A percentile compares a stretch with the other conserved stretches of the same genome.
Evolutionary conservation across 2,888 invertebrate species (phyloP).

Genomic region (Pilophorus perplexus): DNA sequence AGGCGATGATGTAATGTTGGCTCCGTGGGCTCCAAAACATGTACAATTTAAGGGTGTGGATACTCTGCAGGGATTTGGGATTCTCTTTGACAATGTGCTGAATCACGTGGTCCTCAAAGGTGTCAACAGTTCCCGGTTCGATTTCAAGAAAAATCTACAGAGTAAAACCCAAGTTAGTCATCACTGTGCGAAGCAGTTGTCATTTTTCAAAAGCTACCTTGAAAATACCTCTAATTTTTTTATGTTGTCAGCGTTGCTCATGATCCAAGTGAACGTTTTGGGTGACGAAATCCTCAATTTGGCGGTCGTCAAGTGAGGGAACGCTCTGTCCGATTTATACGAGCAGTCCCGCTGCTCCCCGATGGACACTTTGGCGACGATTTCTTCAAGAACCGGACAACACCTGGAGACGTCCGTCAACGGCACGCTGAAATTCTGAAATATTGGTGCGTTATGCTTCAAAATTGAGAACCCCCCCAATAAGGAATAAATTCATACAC

Average conservation of each 20-base stretch:
- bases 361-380: constrained; percentile 48
- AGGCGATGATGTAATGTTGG: constrained; percentile 21
- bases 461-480: too few species aligned
- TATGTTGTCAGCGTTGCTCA: constrained; percentile 44
- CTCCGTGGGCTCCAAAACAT: constrained; percentile 39
- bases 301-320: constrained; percentile 40
- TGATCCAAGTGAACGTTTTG: constrained; percentile 44
- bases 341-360: background rate
- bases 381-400: constrained; percentile 48
- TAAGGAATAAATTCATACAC: too few species aligned
- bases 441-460: too few species aligned
- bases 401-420: constrained; percentile 47
- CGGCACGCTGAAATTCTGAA: constrained; percentile 48
- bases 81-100: constrained; percentile 41
- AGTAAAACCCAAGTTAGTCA: background rate
- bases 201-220: background rate
- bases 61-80: constrained; percentile 41
- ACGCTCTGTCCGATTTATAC: background rate
- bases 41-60: constrained; percentile 40
- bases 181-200: too few species aligned
- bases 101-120: constrained; percentile 42
- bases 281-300: constrained; percentile 41
- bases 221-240: constrained; percentile 43
- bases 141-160: constrained; percentile 38
- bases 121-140: constrained; percentile 26